Evolutionary conservation across 2,888 invertebrate species (phyloP), one percentile per base, ranked within the genome.

Genomic region (Tetragonula carbonaria): DNA sequence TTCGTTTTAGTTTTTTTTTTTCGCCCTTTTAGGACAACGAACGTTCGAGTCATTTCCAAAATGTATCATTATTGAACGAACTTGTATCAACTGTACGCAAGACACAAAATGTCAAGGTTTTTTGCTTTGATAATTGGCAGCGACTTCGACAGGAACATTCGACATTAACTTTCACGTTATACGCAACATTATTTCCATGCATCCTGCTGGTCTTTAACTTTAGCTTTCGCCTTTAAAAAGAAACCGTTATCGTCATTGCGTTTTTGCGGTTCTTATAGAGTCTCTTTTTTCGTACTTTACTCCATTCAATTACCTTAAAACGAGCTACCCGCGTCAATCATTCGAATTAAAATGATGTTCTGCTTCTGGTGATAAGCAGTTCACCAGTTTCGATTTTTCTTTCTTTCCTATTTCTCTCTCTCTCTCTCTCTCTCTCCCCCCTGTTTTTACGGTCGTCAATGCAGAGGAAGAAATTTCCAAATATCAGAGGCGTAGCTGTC

Each of bases 401-500:
- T 57, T 57, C n/a, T 57, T 8, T 38, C 1, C 38, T 38, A 38
- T 38, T 38, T 23, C 28, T 1, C 3, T 11, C 4, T 13, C 21
- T 11, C 28, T 14, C n/a, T 3, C 2, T 1, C 23, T 23, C 23
- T 8, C 33, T 13, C 14, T 21, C n/a, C 4, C 57, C 11, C 21
- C 23, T 14, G 28, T 62, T 51, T 65, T 65, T 16, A 65, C 16
- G 55, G 23, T 13, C 4, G 53, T 2, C 11, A 18, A 28, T 23
- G 8, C 28, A 38, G 71, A 38, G 38, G 5, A 8, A 72, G 59
- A 76, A 76, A 82, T 82, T 79, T 77, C 65, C 23, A 63, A 70
- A 77, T 65, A 71, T 65, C 67, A 28, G 21, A 53, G 55, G 62
- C 55, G 77, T 83, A 84, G 84, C 84, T 80, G 68, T 68, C 80